Base-by-base conservation (phyloP, 2,113 vertebrate species). In the Phalacrocorax carbo region DNA sequence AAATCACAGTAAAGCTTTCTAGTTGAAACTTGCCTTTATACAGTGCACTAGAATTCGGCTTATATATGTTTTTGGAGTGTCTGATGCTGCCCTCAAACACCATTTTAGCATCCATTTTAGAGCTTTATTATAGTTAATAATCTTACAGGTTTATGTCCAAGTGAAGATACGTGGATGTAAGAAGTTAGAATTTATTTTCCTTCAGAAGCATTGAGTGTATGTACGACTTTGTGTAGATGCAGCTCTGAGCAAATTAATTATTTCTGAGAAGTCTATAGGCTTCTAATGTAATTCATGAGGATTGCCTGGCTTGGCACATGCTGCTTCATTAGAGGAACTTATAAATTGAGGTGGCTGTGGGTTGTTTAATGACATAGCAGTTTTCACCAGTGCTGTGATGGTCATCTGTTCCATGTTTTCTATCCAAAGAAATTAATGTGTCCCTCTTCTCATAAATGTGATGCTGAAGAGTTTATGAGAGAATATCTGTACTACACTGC, bases 1-100 rank as follows among this genome's bases (percentile, higher is more conserved):
- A 96, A 95, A 93, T 96, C 90, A 91, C 78, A 81, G 78, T 73
- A 93, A 88, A 93, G 62, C 89, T 91, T 83, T 97, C 85, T 85
- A 64, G 93, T 72, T 97, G 78, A 95, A 97, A 91, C 89, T 91
- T 94, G 84, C 71, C 60, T 95, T 95, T 91, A 83, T 91, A 75
- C 64, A 95, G 54, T 77, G 54, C 54, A 42, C 44, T 89, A 91
- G 91, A 94, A 85, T 94, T 95, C 58, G 70, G 84, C 75, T 90
- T 93, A 77, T 91, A 14, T 94, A 68, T 90, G 84, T 81, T 91
- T 90, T 83, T 80, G 64, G 75, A 94, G 44, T 81, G 60, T 76
- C 75, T 95, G 84, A 82, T 92, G 84, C 79, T 96, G 87, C 84
- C 93, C 71, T 96, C 78, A 83, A 70, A 95, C 60, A 73, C 34